Conservation (phyloP, 2,113 vertebrate species). For the Ceyx cyanopectus region DNA sequence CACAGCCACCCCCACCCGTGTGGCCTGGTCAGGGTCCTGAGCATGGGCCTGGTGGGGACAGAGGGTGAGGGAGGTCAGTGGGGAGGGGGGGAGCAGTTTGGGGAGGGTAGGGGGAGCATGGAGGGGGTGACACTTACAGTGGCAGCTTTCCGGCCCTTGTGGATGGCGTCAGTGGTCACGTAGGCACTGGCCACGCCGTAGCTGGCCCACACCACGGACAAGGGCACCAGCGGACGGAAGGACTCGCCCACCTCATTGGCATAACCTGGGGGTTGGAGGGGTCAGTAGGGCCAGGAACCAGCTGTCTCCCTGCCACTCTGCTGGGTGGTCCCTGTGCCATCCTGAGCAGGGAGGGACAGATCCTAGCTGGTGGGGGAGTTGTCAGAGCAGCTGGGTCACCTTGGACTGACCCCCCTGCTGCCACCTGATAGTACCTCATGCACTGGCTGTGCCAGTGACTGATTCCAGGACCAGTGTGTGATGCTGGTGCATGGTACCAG, state of each 20-base stretch:
- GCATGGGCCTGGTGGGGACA: slow-evolving; percentile 68
- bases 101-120: not conserved
- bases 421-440: not conserved
- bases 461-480: rapidly evolving
- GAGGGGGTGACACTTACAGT: slow-evolving; percentile 75
- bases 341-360: not conserved
- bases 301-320: not conserved
- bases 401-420: rapidly evolving
- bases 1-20: slow-evolving; percentile 81
- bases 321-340: not conserved
- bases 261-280: slow-evolving; percentile 80
- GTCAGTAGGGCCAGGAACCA: rapidly evolving
- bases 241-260: slow-evolving; percentile 97
- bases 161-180: slow-evolving; percentile 90
- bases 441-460: too few relatives aligned
- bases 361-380: rapidly evolving
- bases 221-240: slow-evolving; percentile 89
- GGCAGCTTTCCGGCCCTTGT: slow-evolving; percentile 92
- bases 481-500: not conserved
- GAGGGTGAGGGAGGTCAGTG: rapidly evolving
- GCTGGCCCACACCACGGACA: slow-evolving; percentile 88
- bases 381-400: not conserved
- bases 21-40: slow-evolving; percentile 74
- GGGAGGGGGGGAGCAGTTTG: rapidly evolving
- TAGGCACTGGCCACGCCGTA: slow-evolving; percentile 91